These are phyloP conservation scores for Siniperca scherzeri DNA, from an alignment of 2,797 vertebrate genomes.

Conservation along the genomic window DNA sequence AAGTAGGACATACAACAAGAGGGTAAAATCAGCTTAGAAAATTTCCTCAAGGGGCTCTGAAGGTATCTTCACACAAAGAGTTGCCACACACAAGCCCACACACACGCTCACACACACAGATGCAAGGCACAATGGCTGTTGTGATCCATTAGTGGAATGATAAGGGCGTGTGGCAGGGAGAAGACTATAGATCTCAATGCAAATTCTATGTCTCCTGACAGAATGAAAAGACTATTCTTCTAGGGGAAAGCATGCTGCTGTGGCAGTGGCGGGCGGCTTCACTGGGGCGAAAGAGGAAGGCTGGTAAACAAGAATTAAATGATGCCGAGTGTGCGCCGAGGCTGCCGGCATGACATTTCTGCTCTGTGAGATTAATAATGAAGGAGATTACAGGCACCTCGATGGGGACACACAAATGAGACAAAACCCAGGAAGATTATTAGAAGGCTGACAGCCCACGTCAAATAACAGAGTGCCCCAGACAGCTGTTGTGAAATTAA, in stretches of 20 bases:
- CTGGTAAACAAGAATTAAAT: constrained; percentile 84
- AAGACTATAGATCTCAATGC: constrained; percentile 73
- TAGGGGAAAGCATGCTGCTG: constrained; percentile 55
- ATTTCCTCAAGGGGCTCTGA: constrained; percentile 62
- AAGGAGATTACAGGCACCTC: constrained; percentile 85
- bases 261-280: constrained; percentile 55
- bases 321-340: constrained; percentile 65
- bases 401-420: constrained; percentile 78
- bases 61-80: constrained; percentile 64
- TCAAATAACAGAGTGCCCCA: constrained; percentile 77
- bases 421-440: constrained; percentile 83
- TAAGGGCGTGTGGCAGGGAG: constrained; percentile 63
- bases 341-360: constrained; percentile 83
- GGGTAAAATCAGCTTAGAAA: constrained; percentile 70
- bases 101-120: constrained; percentile 25
- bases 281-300: constrained; percentile 58
- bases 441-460: constrained; percentile 74
- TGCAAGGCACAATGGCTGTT: constrained; percentile 64
- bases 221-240: constrained; percentile 72
- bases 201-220: constrained; percentile 75
- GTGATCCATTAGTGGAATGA: constrained; percentile 74
- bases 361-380: constrained; percentile 84
- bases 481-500: constrained; percentile 82
- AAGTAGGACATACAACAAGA: constrained; percentile 73
- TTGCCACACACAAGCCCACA: constrained; percentile 49